phyloP scores from a whole-genome alignment of 2,113 vertebrate genomes.

The Ranitomeya imitator region DNA sequence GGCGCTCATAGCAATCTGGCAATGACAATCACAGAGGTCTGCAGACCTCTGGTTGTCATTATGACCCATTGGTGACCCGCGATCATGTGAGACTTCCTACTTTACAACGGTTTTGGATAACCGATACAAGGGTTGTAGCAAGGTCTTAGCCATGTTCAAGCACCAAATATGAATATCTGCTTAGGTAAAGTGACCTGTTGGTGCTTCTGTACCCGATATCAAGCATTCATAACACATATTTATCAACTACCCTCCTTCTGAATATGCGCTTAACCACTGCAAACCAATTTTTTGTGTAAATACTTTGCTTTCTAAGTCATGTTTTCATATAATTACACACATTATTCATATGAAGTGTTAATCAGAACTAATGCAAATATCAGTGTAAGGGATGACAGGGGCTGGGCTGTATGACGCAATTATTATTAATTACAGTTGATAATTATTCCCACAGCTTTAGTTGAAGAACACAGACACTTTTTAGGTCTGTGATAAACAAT shows the following conservation, averaged over 20 bases:
- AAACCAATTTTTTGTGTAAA: conserved; percentile 1
- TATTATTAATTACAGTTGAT: conserved; percentile 29
- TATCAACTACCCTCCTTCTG: not conserved
- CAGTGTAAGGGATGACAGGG: not conserved
- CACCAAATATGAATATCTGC: not conserved
- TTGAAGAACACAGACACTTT: conserved; percentile 1
- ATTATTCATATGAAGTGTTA: not conserved
- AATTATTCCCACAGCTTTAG: conserved; percentile 21
- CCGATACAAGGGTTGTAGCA: no score
- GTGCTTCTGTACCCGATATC: not conserved
- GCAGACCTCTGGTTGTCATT: no score
- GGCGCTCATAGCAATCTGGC: no score
- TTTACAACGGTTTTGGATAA: no score
- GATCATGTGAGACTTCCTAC: no score
- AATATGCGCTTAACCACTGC: not conserved
- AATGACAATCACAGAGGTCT: no score
- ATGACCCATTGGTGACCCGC: no score
- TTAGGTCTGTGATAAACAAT: conserved; percentile 47
- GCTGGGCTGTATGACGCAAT: not conserved
- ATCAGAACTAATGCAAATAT: not conserved
- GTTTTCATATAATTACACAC: not conserved
- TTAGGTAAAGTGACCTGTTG: not conserved
- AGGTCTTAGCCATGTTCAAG: not conserved
- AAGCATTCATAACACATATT: no score
- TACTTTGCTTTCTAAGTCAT: not conserved